A percentile compares a stretch with the other conserved stretches of the same genome.
These are phyloP conservation scores for Papilio polyxenes DNA, from an alignment of 1,140 invertebrate genomes.

Conservation along the genomic window DNA sequence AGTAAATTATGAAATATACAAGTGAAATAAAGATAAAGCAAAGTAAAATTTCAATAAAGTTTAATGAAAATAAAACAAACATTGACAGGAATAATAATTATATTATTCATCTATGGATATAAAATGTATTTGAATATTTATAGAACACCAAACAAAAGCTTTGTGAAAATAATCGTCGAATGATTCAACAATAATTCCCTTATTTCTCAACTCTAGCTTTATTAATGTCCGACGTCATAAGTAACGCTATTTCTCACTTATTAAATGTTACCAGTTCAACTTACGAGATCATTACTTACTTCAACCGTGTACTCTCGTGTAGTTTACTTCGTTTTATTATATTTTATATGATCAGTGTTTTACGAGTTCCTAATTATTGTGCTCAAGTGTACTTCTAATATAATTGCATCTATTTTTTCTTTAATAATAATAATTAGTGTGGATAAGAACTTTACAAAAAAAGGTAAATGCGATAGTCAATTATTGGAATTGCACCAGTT, in stretches of 20 bases:
- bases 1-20: too few species aligned
- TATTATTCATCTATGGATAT: not conserved
- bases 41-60: not conserved
- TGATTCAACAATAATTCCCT: slow-evolving; percentile 21
- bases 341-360: not conserved
- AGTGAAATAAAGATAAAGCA: not conserved
- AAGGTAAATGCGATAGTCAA: too few species aligned
- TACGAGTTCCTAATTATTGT: not conserved
- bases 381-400: not conserved
- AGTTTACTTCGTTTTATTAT: slow-evolving; percentile 14
- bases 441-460: too few species aligned
- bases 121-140: slow-evolving; percentile 8
- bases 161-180: slow-evolving; percentile 8
- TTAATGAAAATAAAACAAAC: not conserved
- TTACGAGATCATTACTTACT: not conserved
- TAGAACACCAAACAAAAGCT: not conserved
- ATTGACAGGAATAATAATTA: not conserved
- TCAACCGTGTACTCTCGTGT: not conserved
- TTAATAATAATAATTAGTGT: too few species aligned
- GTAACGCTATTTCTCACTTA: slow-evolving; percentile 4
- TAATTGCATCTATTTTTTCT: too few species aligned
- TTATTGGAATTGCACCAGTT: too few species aligned
- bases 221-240: slow-evolving; percentile 14
- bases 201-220: slow-evolving; percentile 14
- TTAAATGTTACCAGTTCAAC: slow-evolving; percentile 14